Evolutionary conservation across 2,888 invertebrate species (phyloP), one percentile per base, ranked within the genome.

Genomic region (Morpho helenor): DNA sequence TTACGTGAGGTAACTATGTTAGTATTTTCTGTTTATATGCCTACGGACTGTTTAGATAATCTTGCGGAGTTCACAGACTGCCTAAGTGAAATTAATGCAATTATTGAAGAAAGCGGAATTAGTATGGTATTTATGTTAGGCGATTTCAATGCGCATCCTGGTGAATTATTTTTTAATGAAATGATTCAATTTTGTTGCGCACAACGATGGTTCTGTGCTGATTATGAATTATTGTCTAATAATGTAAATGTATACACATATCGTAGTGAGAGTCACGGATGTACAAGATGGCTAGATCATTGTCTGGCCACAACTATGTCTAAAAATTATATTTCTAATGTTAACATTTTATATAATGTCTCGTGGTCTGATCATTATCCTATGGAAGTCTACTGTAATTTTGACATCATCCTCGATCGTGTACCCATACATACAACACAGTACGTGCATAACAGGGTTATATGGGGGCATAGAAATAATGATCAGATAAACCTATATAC

Each of bases 321-420:
- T 7, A 42, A 8, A 7, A 42, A 42, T 7, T 42, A 42, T 8
- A 8, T 42, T 7, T 7, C 57, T 41, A 54, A 46, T 51, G 45
- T 59, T 22, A 10, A 31, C 8, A 46, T 59, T 39, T 42, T 43
- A 52, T 55, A 55, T 44, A 8, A 57, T 52, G 59, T 62, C n/a
- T 31, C 52, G 16, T 62, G 59, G 59, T 62, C 59, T 39, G 59
- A 62, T 57, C 62, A 62, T 9, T 53, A 51, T 44, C 54, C 59
- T 8, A 9, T 61, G 10, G 47, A 52, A 43, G 46, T 58, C 8
- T 8, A 46, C 40, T 58, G 50, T 56, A 55, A 48, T 2, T 9
- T 48, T 3, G 42, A 42, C n/a, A n/a, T n/a, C n/a, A n/a, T n/a
- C n/a, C n/a, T n/a, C n/a, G n/a, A n/a, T n/a, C n/a, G n/a, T n/a